Base-by-base conservation (phyloP, 2,888 invertebrate genomes). In the Pseudococcus jackbeardsleyi region DNA sequence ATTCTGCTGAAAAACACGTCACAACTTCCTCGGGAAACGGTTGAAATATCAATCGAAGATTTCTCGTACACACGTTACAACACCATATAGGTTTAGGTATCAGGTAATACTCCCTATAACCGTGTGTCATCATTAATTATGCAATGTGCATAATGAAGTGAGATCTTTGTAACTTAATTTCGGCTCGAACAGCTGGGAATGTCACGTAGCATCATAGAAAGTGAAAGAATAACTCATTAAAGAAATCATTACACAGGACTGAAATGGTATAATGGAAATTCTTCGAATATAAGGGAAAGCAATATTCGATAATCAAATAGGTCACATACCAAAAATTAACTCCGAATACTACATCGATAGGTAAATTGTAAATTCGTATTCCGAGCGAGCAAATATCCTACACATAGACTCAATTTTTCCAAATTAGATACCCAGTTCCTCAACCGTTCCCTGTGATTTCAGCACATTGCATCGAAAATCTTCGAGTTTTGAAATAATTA, bases 211-310 rank as follows among this genome's bases (percentile, higher is more conserved):
- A 79, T 42, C 33, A 42, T 79, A 79, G 79, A 79, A 79, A 79
- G 79, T 79, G 79, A 79, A 79, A 79, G 79, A 79, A 39, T 79
- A 79, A 22, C 79, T 79, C 79, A 42, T 79, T 79, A 79, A 79
- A 42, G 42, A 79, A 79, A 79, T 79, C 79, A 42, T 79, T 79
- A 79, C 8, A 79, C 42, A 15, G 33, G 39, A 72, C 39, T 79
- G 42, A 79, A 79, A 42, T 72, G 5, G 68, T 72, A 72, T 26
- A 72, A 72, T 72, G 33, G 26, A 72, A 72, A 72, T 72, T 26
- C 33, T 33, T 72, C 68, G 33, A 72, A 22, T 7, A 59, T 19
- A 19, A 19, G 19, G 19, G 59, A 59, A 59, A 59, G 59, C 59
- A 59, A 59, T 19, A 19, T 59, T 59, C 19, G 59, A 59, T 59